Percentiles rank a stretch among this genome's conserved stretches.
phyloP scores from a whole-genome alignment of 2,113 vertebrate genomes.

The Hystrix cristata region DNA sequence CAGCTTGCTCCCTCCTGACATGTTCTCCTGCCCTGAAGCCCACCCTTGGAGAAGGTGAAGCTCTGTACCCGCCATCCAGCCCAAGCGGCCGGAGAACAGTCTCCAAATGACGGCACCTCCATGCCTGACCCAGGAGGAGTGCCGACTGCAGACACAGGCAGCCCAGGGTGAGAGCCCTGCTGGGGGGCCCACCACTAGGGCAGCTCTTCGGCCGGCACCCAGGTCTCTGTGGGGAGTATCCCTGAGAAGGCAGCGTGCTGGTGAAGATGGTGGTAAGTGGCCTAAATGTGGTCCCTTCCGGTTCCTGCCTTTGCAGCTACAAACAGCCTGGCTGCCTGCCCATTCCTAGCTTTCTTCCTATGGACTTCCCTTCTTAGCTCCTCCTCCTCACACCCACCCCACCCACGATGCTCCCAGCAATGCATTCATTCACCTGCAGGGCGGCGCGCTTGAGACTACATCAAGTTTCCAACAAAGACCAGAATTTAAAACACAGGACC shows the following conservation, averaged over 20 bases:
- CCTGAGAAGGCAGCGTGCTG: accelerated
- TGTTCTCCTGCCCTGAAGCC: background rate
- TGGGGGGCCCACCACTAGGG: background rate
- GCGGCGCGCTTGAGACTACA: background rate
- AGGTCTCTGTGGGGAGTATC: too few species aligned
- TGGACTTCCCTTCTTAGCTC: background rate
- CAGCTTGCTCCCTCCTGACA: background rate
- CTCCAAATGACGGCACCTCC: background rate
- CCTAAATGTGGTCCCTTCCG: accelerated
- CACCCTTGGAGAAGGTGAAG: background rate
- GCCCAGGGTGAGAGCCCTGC: background rate
- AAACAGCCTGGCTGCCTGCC: background rate
- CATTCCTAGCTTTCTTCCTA: background rate
- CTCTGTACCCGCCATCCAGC: too few species aligned
- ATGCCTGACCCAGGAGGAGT: background rate
- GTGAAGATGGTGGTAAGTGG: background rate
- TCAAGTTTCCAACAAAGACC: background rate
- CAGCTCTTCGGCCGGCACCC: accelerated
- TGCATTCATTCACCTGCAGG: background rate
- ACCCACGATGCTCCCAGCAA: background rate
- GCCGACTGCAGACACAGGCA: background rate
- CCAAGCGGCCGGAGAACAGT: background rate
- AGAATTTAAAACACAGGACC: background rate
- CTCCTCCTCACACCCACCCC: background rate
- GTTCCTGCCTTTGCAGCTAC: background rate